These are phyloP conservation scores for Tanaodytes sp. DNA, from an alignment of 2,888 invertebrate genomes.

Conservation along the genomic window DNA sequence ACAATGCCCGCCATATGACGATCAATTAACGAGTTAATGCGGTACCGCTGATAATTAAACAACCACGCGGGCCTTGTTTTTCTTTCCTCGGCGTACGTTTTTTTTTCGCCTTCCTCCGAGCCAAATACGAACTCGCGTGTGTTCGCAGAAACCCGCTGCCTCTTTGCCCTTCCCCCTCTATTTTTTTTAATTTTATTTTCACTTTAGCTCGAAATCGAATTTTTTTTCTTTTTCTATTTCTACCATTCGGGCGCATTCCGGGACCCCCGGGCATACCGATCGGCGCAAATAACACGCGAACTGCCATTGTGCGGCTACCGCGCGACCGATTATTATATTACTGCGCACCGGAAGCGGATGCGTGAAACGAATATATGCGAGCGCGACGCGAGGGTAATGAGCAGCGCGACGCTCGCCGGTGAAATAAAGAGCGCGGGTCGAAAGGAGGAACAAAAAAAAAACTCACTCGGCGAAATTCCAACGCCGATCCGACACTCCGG, in stretches of 20 bases:
- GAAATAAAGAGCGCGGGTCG: constrained; percentile 31
- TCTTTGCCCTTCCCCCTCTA: constrained; percentile 5
- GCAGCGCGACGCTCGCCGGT: constrained; percentile 53
- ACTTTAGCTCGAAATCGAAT: constrained; percentile 3
- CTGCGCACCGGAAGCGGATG: constrained; percentile 71
- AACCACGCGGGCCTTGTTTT: constrained; percentile 64
- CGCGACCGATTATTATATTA: constrained; percentile 68
- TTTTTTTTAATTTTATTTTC: too few species aligned
- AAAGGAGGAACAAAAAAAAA: too few species aligned
- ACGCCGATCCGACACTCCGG: constrained; percentile 7
- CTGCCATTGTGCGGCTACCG: constrained; percentile 61
- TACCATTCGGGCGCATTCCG: constrained; percentile 54
- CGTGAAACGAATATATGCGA: constrained; percentile 67
- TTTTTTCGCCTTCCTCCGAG: too few species aligned
- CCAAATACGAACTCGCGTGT: constrained; percentile 13
- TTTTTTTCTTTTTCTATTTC: constrained; percentile 45
- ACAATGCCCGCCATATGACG: constrained; percentile 72
- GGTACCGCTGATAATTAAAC: constrained; percentile 72
- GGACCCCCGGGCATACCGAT: constrained; percentile 48
- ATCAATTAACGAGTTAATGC: constrained; percentile 73
- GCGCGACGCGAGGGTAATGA: constrained; percentile 62
- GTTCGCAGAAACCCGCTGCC: constrained; percentile 1
- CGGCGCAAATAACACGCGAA: constrained; percentile 60
- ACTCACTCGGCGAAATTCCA: constrained; percentile 31
- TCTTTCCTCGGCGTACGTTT: too few species aligned